Evolutionary conservation across 2,797 vertebrate genomes (phyloP), one percentile per base, ranked within the genome.

Genomic region (Trichosurus vulpecula): DNA sequence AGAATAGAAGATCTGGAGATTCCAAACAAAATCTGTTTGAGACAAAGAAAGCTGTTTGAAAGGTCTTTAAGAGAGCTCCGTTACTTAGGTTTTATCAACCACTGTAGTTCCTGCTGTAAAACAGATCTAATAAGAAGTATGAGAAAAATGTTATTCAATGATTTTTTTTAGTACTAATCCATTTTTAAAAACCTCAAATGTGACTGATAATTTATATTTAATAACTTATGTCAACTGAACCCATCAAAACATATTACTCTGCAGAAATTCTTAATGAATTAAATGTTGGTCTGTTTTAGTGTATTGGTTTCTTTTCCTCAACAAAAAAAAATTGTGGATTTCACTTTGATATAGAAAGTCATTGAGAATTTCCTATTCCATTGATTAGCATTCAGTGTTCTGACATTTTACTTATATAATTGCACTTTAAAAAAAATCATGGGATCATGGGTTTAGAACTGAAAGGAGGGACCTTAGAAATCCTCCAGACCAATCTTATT

Each of bases 381-480:
- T 3, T 56, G 66, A 87, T 93, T 81, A 2, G 35, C 6, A 93
- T 22, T 96, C 94, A 54, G 92, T 92, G 92, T 52, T 93, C 2
- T 91, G 47, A 30, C 92, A n/a, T 92, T 97, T 96, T 95, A 52
- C 55, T 95, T 96, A 58, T 94, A 51, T 92, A 96, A 93, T 27
- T 51, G 87, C 11, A 16, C 90, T 95, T 74, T 91, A 61, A 31
- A 66, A 61, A 81, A 47, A 81, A 11, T 51, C 0, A 51, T 27
- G 51, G 25, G 25, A 51, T 87, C 41, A 27, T 66, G n/a, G 41
- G 11, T 47, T 47, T 51, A 47, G 25, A 51, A 51, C 25, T 87
- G 41, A 87, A 87, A 87, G 22, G 22, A 10, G 41, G 1, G 74
- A 47, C 22, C 22, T 87, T 27, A 27, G 74, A 87, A 27, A 6